A percentile compares a stretch with the other conserved stretches of the same genome.
Conservation (phyloP, 2,797 vertebrate genomes). For the Pyrocephalus nanus region DNA sequence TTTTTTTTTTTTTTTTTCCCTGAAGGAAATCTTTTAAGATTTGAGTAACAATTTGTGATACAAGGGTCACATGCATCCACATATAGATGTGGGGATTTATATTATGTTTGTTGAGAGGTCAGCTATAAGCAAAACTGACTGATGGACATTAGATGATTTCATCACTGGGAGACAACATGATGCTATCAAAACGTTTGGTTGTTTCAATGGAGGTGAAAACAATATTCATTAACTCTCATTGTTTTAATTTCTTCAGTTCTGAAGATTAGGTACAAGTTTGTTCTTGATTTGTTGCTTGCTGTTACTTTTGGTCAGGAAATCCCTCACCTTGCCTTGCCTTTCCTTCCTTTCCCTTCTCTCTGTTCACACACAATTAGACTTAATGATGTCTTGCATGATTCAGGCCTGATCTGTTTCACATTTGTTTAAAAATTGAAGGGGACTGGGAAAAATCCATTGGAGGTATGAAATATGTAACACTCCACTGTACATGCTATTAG, state of each 20-base stretch:
- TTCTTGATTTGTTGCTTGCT: neutral
- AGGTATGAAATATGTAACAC: neutral
- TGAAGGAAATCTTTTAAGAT: neutral
- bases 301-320: neutral
- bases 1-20: neutral
- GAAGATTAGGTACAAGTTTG: neutral
- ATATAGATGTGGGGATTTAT: neutral
- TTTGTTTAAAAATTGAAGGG: neutral
- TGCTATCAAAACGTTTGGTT: neutral
- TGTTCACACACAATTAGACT: too few species aligned
- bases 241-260: neutral
- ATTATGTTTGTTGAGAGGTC: neutral
- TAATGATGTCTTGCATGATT: neutral
- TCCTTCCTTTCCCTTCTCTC: neutral
- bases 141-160: neutral
- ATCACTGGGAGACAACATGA: neutral
- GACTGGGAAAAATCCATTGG: neutral
- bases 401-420: neutral
- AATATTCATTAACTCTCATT: neutral
- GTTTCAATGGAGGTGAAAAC: neutral
- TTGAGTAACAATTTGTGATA: neutral
- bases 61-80: neutral
- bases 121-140: neutral
- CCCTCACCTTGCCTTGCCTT: neutral
- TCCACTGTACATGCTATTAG: neutral